Conservation (phyloP, 2,797 vertebrate genomes). For the Gallirallus australis region DNA sequence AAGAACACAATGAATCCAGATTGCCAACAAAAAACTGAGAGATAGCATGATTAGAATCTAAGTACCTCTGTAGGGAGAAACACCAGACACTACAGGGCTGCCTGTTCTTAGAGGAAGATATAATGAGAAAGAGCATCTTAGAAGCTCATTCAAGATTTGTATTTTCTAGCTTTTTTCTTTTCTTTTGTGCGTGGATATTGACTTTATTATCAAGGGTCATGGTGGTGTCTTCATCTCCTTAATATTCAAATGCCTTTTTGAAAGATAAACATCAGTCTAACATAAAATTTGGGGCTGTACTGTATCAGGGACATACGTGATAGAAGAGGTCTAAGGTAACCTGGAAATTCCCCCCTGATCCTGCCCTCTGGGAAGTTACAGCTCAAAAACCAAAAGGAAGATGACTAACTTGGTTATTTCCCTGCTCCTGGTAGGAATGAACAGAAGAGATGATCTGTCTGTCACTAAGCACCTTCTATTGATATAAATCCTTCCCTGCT, state of each 20-base stretch:
- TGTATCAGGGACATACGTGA: background rate
- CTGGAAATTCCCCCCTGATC: background rate
- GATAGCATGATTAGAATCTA: background rate
- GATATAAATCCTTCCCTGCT: background rate
- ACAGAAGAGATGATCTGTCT: background rate
- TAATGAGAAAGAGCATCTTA: background rate
- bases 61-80: background rate
- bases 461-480: background rate
- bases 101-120: background rate
- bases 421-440: background rate
- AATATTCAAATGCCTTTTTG: background rate
- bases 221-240: background rate
- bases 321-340: background rate
- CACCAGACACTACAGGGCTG: background rate
- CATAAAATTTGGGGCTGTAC: background rate
- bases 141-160: background rate
- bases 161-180: background rate
- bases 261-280: background rate
- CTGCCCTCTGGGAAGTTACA: background rate
- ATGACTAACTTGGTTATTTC: background rate
- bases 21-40: background rate
- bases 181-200: background rate
- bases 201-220: background rate
- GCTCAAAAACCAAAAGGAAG: background rate
- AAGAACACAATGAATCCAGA: background rate